phyloP scores from a whole-genome alignment of 2,797 vertebrate species.

The Mus spretus region DNA sequence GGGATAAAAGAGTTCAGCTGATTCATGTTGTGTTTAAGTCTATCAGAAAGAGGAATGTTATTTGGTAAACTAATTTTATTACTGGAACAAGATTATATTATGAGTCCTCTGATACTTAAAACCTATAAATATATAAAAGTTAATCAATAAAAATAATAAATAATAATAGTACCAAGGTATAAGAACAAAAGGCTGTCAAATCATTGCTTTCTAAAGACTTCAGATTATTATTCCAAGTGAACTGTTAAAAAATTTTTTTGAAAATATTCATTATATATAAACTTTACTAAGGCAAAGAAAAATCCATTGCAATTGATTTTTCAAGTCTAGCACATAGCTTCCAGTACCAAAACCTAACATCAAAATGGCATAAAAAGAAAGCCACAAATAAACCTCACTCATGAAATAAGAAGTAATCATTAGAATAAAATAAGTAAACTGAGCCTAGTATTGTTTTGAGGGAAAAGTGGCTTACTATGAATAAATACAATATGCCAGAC shows the following conservation, averaged over 20 bases:
- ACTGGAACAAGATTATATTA: constrained; percentile 13
- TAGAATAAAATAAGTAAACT: constrained; percentile 55
- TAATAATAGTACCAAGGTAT: not conserved
- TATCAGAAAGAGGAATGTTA: constrained; percentile 29
- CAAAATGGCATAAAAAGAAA: constrained; percentile 52
- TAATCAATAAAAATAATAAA: constrained; percentile 24
- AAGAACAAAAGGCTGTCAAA: constrained; percentile 61
- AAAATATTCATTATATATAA: constrained; percentile 51
- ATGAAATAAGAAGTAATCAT: constrained; percentile 58
- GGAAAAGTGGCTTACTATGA: constrained; percentile 52
- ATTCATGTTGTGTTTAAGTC: constrained; percentile 29
- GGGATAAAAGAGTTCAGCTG: not conserved
- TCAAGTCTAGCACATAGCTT: constrained; percentile 33
- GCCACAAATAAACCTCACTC: constrained; percentile 41
- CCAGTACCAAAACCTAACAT: constrained; percentile 45
- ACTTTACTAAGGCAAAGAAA: constrained; percentile 42
- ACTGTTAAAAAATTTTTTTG: constrained; percentile 46
- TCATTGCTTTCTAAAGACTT: constrained; percentile 28
- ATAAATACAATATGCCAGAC: constrained; percentile 47
- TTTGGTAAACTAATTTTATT: constrained; percentile 50
- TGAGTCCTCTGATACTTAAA: constrained; percentile 13
- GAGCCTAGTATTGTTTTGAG: constrained; percentile 25
- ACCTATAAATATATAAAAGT: constrained; percentile 56
- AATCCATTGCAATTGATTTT: constrained; percentile 51
- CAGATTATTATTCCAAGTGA: constrained; percentile 45